These are phyloP conservation scores for Crossoptilon crossoptilon DNA, from an alignment of 2,797 vertebrate species.

Conservation along the genomic window DNA sequence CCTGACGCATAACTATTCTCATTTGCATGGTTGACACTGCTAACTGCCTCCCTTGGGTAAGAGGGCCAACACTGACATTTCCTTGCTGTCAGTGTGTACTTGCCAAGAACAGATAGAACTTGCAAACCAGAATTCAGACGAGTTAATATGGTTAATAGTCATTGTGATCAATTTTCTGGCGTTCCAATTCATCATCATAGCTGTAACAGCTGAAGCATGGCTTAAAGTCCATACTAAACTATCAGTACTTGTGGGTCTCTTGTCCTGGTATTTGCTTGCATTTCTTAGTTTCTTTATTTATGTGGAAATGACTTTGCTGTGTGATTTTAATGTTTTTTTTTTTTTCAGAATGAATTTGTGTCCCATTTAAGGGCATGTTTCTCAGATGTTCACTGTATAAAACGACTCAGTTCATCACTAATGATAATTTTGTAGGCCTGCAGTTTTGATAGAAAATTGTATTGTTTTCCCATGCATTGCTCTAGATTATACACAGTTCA, in stretches of 20 bases:
- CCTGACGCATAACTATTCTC: background rate
- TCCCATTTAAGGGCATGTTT: background rate
- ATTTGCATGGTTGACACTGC: background rate
- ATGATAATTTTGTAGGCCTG: background rate
- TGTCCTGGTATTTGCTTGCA: background rate
- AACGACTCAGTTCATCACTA: background rate
- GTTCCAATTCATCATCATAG: background rate
- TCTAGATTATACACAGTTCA: background rate
- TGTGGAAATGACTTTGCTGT: background rate
- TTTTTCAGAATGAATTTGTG: background rate
- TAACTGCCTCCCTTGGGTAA: background rate
- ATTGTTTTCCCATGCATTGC: background rate
- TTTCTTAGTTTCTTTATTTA: background rate
- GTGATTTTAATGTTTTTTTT: background rate
- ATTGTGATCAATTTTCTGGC: background rate
- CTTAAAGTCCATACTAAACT: background rate
- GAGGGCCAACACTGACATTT: background rate
- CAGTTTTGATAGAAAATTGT: background rate
- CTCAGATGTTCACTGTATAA: background rate
- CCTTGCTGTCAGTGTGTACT: background rate
- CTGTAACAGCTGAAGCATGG: background rate
- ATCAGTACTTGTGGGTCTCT: background rate
- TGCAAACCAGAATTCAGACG: background rate
- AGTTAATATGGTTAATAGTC: background rate
- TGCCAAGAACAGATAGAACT: background rate